phyloP scores from a whole-genome alignment of 1,140 invertebrate species.

The Trachelipus rathkii region DNA sequence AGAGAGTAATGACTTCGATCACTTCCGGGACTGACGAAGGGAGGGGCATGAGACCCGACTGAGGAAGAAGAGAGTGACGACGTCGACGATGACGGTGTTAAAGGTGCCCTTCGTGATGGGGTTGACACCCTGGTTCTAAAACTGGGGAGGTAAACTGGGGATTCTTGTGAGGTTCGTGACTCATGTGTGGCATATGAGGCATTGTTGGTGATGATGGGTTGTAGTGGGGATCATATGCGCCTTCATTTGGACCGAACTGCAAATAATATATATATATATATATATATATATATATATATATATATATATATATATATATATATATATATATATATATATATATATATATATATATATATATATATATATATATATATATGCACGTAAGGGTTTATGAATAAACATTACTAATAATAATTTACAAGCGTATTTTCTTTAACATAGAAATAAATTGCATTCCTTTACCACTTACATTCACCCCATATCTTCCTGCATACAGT shows the following conservation, averaged over 20 bases:
- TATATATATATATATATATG: conserved; percentile 15
- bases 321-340: conserved; percentile 15
- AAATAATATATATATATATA: background rate
- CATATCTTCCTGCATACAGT: no score
- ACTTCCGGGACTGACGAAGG: background rate
- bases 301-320: conserved; percentile 15
- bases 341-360: conserved; percentile 15
- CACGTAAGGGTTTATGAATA: no score
- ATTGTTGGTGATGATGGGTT: background rate
- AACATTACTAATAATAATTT: no score
- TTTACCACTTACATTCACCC: no score
- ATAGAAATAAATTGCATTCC: background rate
- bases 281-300: conserved; percentile 15
- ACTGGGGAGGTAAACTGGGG: background rate
- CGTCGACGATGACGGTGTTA: background rate
- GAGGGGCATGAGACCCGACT: background rate
- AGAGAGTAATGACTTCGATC: background rate
- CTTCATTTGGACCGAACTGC: background rate
- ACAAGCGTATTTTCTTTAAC: no score
- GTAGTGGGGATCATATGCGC: background rate
- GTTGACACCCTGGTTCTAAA: background rate
- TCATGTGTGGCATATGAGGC: background rate
- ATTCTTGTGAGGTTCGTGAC: background rate
- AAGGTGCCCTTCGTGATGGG: background rate
- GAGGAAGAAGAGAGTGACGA: background rate